Evolutionary conservation across 64 coral and sea anemone genomes (phyloP).

Genomic region (Dendronephthya gigantea): DNA sequence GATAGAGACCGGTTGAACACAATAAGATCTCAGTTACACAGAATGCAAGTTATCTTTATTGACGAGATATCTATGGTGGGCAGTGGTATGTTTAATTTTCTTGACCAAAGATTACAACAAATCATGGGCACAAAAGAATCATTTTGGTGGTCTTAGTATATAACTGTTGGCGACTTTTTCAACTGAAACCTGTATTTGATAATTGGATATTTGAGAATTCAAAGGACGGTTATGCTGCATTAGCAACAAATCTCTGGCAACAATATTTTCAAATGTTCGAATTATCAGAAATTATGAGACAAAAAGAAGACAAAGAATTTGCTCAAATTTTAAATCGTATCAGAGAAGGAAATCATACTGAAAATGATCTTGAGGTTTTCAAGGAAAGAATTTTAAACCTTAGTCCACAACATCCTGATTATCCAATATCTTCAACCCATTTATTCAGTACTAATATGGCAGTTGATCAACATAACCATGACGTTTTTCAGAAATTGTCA

Average conservation of each 20-base stretch:
- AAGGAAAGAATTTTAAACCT: background rate
- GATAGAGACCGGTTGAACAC: conserved; percentile 39
- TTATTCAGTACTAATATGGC: background rate
- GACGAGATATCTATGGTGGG: conserved; percentile 19
- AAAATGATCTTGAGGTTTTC: background rate
- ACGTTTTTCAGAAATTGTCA: background rate
- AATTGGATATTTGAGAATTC: no score
- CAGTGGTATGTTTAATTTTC: conserved; percentile 59
- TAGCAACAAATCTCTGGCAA: background rate
- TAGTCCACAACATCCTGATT: background rate
- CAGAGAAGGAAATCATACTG: no score
- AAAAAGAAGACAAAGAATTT: no score
- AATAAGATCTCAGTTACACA: conserved; percentile 6
- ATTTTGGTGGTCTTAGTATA: no score
- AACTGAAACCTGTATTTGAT: conserved; percentile 45
- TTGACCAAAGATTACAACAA: conserved; percentile 46
- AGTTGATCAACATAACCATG: background rate
- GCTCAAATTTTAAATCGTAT: no score
- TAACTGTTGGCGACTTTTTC: no score
- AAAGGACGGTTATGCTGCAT: no score
- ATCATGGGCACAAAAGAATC: no score
- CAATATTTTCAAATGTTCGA: background rate
- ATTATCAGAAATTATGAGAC: background rate
- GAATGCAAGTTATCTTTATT: conserved; percentile 2
- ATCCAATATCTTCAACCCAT: background rate